Conservation (phyloP, 2,888 invertebrate species). For the Drosophila aldrichi region DNA sequence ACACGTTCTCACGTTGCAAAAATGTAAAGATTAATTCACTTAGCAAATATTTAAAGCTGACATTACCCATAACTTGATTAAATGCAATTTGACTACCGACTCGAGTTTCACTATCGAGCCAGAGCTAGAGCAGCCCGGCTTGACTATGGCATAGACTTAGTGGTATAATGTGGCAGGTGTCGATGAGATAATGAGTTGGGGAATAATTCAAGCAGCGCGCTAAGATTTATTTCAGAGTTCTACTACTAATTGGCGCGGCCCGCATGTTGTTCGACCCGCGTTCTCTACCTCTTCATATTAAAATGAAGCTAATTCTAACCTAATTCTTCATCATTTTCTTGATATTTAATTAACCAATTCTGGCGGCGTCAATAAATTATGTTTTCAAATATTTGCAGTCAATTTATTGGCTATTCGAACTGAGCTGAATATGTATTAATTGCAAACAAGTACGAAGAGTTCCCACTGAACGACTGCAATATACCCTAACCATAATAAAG, state of each 20-base stretch:
- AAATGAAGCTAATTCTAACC: constrained; percentile 7
- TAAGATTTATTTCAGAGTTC: not conserved
- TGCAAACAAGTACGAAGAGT: not conserved
- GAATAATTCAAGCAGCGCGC: constrained; percentile 12
- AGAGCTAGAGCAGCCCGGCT: not conserved
- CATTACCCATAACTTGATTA: not conserved
- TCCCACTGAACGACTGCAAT: not conserved
- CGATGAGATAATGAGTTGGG: constrained; percentile 21
- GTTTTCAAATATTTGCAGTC: constrained; percentile 35
- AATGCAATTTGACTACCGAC: not conserved
- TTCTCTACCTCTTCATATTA: not conserved
- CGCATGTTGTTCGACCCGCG: constrained; percentile 1
- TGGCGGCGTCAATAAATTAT: constrained; percentile 33
- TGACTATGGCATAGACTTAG: not conserved
- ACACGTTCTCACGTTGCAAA: not conserved
- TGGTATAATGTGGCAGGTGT: not conserved
- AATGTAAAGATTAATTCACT: not conserved
- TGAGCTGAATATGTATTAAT: constrained; percentile 23
- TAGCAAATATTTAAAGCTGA: not conserved
- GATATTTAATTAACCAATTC: constrained; percentile 38
- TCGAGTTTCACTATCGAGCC: constrained; percentile 18
- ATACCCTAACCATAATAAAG: not conserved
- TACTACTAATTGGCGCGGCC: constrained; percentile 9
- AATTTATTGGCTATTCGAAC: constrained; percentile 38
- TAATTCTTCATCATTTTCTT: constrained; percentile 21